Conservation (phyloP, 2,888 invertebrate genomes). For the Nymphalis c-album region DNA sequence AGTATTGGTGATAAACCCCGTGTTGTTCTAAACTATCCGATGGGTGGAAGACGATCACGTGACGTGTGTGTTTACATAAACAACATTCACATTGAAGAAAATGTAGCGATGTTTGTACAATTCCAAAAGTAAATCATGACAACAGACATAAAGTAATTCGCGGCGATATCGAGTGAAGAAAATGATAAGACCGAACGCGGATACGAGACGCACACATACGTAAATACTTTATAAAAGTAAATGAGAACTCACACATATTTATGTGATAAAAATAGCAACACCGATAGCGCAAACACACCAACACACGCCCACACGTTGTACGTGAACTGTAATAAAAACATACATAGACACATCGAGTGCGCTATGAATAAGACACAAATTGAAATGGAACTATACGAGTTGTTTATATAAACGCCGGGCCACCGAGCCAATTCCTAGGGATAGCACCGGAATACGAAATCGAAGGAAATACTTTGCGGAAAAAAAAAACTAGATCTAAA, state of each 20-base stretch:
- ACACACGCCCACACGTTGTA: conserved; percentile 77
- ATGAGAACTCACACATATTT: conserved; percentile 51
- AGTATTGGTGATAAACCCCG: neutral
- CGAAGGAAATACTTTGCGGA: conserved; percentile 51
- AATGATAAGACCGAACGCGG: conserved; percentile 75
- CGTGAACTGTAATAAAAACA: conserved; percentile 79
- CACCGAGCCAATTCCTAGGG: conserved; percentile 39
- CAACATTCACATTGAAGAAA: neutral
- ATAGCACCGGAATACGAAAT: conserved; percentile 33
- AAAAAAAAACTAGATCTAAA: conserved; percentile 58
- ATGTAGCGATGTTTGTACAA: conserved; percentile 26
- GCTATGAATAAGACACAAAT: conserved; percentile 73
- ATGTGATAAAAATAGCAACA: conserved; percentile 68
- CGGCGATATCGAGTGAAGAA: conserved; percentile 62
- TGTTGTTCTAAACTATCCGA: neutral
- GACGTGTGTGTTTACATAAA: neutral
- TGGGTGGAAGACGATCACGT: neutral
- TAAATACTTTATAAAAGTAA: conserved; percentile 44
- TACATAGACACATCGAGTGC: conserved; percentile 62
- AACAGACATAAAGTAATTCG: conserved; percentile 54
- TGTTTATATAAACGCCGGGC: conserved; percentile 54
- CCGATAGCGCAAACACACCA: conserved; percentile 79
- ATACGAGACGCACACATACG: conserved; percentile 62
- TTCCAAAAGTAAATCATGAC: conserved; percentile 40
- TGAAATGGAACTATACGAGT: conserved; percentile 68